A percentile compares a stretch with the other conserved stretches of the same genome.
phyloP scores from a whole-genome alignment of 2,888 invertebrate species.

The Lottia gigantea region DNA sequence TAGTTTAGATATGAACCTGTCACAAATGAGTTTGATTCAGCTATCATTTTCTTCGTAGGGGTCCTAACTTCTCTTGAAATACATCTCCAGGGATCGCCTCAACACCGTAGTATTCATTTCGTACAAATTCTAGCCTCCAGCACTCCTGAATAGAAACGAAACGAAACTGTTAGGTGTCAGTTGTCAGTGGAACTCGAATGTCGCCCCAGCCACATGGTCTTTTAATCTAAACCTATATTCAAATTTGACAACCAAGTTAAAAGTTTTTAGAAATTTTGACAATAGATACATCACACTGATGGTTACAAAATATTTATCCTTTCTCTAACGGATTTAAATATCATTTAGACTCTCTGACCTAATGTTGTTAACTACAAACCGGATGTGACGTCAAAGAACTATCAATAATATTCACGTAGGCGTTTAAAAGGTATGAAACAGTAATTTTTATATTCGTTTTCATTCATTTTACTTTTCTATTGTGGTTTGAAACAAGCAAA shows the following conservation, averaged over 20 bases:
- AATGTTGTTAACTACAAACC: not conserved
- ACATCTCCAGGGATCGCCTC: constrained; percentile 20
- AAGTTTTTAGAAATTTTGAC: not conserved
- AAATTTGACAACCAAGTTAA: not conserved
- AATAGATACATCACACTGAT: constrained; percentile 6
- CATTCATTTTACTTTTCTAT: no score
- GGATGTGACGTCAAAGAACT: no score
- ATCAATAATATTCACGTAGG: no score
- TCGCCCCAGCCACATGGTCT: not conserved
- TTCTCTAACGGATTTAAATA: not conserved
- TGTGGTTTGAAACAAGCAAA: no score
- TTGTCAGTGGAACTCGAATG: constrained; percentile 13
- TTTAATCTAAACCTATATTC: constrained; percentile 4
- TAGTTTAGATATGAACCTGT: constrained; percentile 19
- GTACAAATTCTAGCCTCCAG: constrained; percentile 14
- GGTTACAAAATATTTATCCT: constrained; percentile 4
- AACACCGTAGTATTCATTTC: constrained; percentile 22
- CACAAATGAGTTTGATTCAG: constrained; percentile 23
- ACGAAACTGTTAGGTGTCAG: constrained; percentile 19
- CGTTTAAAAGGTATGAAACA: no score
- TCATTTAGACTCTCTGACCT: not conserved
- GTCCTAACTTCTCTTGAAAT: constrained; percentile 11
- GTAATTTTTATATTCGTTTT: no score
- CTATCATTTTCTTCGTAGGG: constrained; percentile 24
- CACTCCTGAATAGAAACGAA: constrained; percentile 15